Evolutionary conservation across 2,888 invertebrate genomes (phyloP).

Genomic region (Cenopis cana): DNA sequence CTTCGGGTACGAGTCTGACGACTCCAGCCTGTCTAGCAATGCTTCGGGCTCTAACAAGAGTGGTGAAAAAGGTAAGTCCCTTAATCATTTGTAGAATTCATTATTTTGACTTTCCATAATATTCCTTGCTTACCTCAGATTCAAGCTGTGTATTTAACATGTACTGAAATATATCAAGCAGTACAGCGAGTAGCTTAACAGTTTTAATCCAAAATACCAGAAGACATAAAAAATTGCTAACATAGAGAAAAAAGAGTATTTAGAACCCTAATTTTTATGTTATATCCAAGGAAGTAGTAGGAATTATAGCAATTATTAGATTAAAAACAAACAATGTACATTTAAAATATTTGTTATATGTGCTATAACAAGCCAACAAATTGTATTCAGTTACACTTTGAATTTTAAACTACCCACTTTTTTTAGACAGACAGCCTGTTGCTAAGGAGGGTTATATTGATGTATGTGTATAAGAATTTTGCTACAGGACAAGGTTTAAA

Average conservation of each 20-base stretch:
- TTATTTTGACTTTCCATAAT: neutral
- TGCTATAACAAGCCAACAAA: neutral
- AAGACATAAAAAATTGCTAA: neutral
- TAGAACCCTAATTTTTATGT: neutral
- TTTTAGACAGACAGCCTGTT: constrained; percentile 11
- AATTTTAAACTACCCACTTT: constrained; percentile 34
- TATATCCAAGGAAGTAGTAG: neutral
- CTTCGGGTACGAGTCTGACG: constrained; percentile 79
- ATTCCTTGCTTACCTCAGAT: neutral
- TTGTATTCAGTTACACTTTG: constrained; percentile 2
- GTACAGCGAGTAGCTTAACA: neutral
- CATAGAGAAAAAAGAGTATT: neutral
- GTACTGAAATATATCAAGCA: neutral
- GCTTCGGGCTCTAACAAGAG: constrained; percentile 79
- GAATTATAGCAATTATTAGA: neutral
- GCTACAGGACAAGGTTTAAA: too few relatives aligned
- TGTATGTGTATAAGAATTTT: too few relatives aligned
- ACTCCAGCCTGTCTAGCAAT: constrained; percentile 81
- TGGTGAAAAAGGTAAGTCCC: constrained; percentile 70
- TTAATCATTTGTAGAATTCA: neutral
- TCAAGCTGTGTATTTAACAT: too few relatives aligned
- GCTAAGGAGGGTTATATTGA: constrained; percentile 6
- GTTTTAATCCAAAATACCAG: neutral
- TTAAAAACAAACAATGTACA: neutral
- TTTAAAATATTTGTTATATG: neutral